phyloP scores from a whole-genome alignment of 1,140 invertebrate species.

The Kradibia gibbosae region DNA sequence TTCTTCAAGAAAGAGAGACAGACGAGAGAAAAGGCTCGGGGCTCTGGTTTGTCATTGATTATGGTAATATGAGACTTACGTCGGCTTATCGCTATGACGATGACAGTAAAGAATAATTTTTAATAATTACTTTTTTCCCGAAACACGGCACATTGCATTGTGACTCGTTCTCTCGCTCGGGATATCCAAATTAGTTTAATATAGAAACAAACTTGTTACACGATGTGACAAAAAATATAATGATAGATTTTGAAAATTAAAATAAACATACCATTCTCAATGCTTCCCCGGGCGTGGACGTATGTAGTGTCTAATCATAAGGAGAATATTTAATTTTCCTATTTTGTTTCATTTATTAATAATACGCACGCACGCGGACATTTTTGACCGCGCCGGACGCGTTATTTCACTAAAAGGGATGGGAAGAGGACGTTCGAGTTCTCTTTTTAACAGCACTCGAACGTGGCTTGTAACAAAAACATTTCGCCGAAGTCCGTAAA shows the following conservation, averaged over 20 bases:
- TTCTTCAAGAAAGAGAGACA: conserved; percentile 51
- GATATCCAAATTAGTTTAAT: conserved; percentile 41
- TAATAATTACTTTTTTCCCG: conserved; percentile 42
- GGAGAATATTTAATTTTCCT: conserved; percentile 48
- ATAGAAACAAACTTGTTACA: conserved; percentile 40
- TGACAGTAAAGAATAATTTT: conserved; percentile 33
- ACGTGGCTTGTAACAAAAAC: conserved; percentile 31
- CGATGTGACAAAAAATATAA: conserved; percentile 37
- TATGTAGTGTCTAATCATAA: conserved; percentile 58
- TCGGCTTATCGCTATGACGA: conserved; percentile 46
- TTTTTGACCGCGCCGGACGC: conserved; percentile 5
- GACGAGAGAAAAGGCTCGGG: conserved; percentile 64
- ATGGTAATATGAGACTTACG: conserved; percentile 64
- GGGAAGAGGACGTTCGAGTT: conserved; percentile 35
- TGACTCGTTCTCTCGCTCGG: conserved; percentile 40
- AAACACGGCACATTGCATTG: conserved; percentile 21
- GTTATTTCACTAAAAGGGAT: conserved; percentile 26
- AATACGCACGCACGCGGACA: conserved; percentile 12
- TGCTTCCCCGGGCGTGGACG: conserved; percentile 66
- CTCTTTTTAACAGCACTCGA: conserved; percentile 33
- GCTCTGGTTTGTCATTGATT: conserved; percentile 75
- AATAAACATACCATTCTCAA: conserved; percentile 69
- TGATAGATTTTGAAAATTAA: conserved; percentile 52
- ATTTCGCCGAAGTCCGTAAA: conserved; percentile 26
- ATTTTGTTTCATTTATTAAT: not conserved